Evolutionary conservation across 2,888 invertebrate species (phyloP), one percentile per base, ranked within the genome.

Genomic region (Thera obeliscata): DNA sequence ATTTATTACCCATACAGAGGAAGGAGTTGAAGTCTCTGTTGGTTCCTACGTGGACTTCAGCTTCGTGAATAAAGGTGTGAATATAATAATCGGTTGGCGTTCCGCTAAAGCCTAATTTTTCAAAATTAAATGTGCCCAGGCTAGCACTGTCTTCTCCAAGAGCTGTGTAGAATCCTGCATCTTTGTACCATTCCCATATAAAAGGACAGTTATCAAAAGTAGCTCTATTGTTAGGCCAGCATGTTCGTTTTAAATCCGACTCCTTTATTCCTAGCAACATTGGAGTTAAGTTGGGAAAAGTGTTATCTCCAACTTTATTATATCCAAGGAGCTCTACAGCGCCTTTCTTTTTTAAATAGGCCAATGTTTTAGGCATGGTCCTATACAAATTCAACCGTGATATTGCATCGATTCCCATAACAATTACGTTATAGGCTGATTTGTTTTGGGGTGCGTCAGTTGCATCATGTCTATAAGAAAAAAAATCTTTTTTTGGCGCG

Each of bases 271-370:
- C 98, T 2, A 96, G 95, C 9, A 98, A 89, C 71, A 97, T 94
- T 0, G 98, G 97, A 6, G 97, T 95, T 67, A 99, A 85, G 86
- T 99, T 99, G 0, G 98, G 98, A 84, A 97, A 98, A 0, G 98
- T 98, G 86, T 98, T 99, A 86, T 98, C 98, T 2, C 96, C 99
- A 7, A 99, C 97, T 94, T 98, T 99, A 83, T 97, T 98, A 87
- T 98, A 98, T 4, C 98, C 99, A 74, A 96, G 87, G 83, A 99
- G 94, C 83, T 98, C 98, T 61, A 97, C 94, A 50, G 96, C 96
- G 11, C 94, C 94, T 69, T 97, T 89, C 12, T 95, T 86, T 67
- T 94, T 90, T 61, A 98, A 89, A 75, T 94, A 95, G 2, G 92
- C 84, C 22, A 95, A 88, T 0, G 97, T 97, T 78, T 94, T 94